Evolutionary conservation across 2,113 vertebrate species (phyloP), one percentile per base, ranked within the genome.

Genomic region (Uria lomvia): DNA sequence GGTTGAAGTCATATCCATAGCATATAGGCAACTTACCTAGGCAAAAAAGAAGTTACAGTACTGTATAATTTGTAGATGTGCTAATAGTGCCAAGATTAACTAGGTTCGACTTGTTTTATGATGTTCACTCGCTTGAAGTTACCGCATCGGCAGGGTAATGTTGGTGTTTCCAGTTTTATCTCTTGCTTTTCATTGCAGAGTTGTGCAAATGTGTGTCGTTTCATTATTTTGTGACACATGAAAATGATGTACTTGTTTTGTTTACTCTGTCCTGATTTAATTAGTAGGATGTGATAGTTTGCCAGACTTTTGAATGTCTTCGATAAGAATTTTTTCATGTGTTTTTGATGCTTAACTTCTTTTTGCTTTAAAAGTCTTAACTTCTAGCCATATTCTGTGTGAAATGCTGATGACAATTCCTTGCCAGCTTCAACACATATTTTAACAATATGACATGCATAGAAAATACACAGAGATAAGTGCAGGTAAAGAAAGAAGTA

Each of bases 121-220:
- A 76, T 66, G 71, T 92, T 95, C 82, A 96, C 93, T 95, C 92
- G 83, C 88, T 96, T 95, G 84, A 92, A 87, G 56, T 93, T 96
- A 80, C 90, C 82, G 47, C 72, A 21, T 90, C 24, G 24, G 92
- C 92, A 96, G 93, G 70, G 63, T 85, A 90, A 90, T 71, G 94
- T 71, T 92, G 92, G 77, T 94, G 93, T 95, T 96, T 90, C 90
- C 88, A 95, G 91, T 92, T 97, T 94, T 93, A 95, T 93, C 95
- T 95, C 92, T 93, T 94, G 97, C 91, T 96, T 98, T 96, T 97
- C 96, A 90, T 98, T 96, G 93, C 95, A 38, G 97, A 97, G 89
- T 96, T 97, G 98, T 98, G 97, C 95, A 97, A 97, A 96, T 95
- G 96, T 71, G 49, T 98, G 96, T 98, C 96, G 92, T 98, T 97